These are phyloP conservation scores for Gibbula magus DNA, from an alignment of 2,888 invertebrate genomes.

Conservation along the genomic window DNA sequence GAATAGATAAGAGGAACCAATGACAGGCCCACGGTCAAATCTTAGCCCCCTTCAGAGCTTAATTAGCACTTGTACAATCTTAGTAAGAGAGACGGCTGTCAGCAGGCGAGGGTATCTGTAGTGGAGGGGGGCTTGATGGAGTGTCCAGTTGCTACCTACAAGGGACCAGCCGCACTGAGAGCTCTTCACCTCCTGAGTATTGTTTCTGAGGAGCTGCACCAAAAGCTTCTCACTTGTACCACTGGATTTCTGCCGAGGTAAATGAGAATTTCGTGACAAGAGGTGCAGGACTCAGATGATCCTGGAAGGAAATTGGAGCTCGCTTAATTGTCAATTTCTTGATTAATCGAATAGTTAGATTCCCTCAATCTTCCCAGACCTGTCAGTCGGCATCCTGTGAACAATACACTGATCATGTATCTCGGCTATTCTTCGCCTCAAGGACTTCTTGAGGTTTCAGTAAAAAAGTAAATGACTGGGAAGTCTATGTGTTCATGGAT, in stretches of 20 bases:
- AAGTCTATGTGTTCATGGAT: background rate
- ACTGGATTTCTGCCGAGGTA: background rate
- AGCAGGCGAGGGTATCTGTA: background rate
- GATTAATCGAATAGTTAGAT: slow-evolving; percentile 7
- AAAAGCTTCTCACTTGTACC: background rate
- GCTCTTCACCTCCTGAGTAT: background rate
- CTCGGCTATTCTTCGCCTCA: background rate
- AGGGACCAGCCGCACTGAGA: background rate
- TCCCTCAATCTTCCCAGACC: background rate
- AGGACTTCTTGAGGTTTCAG: background rate
- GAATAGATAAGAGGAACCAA: background rate
- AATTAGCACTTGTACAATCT: slow-evolving; percentile 20
- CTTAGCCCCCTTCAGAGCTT: slow-evolving; percentile 2
- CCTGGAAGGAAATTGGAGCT: slow-evolving; percentile 11
- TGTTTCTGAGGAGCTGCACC: slow-evolving; percentile 17
- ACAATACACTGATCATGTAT: background rate
- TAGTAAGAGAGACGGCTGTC: background rate
- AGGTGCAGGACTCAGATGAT: background rate
- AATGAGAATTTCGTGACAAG: slow-evolving; percentile 19
- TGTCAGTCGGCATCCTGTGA: background rate
- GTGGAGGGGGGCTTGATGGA: background rate
- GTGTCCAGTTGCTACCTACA: slow-evolving; percentile 21
- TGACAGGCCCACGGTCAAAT: slow-evolving; percentile 16
- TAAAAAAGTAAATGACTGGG: background rate
- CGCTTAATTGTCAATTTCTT: slow-evolving; percentile 16